These are phyloP conservation scores for Agapetus fuscipes DNA, from an alignment of 2,888 invertebrate genomes.

Conservation along the genomic window DNA sequence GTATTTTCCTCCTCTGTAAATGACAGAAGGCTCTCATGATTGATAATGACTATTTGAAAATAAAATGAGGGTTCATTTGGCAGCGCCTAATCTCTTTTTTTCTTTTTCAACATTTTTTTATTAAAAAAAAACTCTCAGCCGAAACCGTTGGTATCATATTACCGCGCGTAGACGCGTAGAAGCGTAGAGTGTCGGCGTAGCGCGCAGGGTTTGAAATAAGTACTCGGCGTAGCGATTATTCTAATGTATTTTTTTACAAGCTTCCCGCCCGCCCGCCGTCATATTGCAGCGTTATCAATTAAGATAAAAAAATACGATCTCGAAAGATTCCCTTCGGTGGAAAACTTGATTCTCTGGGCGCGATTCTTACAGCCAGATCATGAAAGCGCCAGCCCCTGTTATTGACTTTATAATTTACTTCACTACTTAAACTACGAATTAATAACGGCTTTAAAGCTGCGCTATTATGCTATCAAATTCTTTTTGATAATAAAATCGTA, in stretches of 20 bases:
- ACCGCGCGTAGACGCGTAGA: conserved; percentile 3
- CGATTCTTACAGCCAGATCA: no score
- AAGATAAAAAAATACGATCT: conserved; percentile 8
- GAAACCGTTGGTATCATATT: conserved; percentile 14
- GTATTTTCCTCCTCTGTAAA: conserved; percentile 14
- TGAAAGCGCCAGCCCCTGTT: no score
- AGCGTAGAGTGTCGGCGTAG: conserved; percentile 5
- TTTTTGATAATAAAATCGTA: no score
- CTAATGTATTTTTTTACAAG: conserved; percentile 11
- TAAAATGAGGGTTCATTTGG: conserved; percentile 20
- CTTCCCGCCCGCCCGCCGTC: conserved; percentile 6
- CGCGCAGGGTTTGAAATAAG: conserved; percentile 1
- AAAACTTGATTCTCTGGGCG: no score
- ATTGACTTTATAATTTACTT: no score
- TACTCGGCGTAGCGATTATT: conserved; percentile 10
- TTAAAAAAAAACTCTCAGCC: conserved; percentile 7
- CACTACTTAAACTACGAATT: no score
- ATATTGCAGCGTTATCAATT: conserved; percentile 16
- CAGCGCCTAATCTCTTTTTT: conserved; percentile 15
- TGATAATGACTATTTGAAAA: conserved; percentile 21
- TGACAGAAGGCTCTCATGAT: conserved; percentile 20
- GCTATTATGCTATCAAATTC: no score
- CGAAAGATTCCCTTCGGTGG: no score
- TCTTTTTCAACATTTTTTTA: conserved; percentile 15
- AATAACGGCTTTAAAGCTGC: no score